These are phyloP conservation scores for Cheilosia urbana DNA, from an alignment of 2,888 invertebrate genomes.

Conservation along the genomic window DNA sequence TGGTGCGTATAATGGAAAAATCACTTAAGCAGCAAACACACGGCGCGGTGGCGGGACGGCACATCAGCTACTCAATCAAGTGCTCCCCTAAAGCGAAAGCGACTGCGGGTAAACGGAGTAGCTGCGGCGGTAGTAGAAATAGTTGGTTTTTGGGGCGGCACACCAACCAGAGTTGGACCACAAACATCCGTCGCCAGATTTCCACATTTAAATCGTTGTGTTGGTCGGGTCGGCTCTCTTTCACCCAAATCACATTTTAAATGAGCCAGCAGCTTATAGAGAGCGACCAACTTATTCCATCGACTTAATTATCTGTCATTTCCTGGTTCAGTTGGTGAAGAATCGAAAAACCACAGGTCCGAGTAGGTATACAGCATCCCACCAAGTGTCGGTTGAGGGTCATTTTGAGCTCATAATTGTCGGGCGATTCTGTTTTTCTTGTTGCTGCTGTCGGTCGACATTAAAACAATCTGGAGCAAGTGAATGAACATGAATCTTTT, in stretches of 20 bases:
- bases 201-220: constrained; percentile 43
- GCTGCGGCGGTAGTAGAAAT: constrained; percentile 40
- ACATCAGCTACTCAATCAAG: constrained; percentile 66
- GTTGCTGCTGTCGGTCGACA: constrained; percentile 46
- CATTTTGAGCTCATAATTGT: constrained; percentile 58
- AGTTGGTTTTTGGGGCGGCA: constrained; percentile 36
- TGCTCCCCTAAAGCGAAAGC: constrained; percentile 56
- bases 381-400: constrained; percentile 66
- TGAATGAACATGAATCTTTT: constrained; percentile 42
- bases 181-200: constrained; percentile 70
- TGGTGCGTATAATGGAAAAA: constrained; percentile 64
- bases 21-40: constrained; percentile 65
- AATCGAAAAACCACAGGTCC: constrained; percentile 43
- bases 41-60: constrained; percentile 4
- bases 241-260: constrained; percentile 73
- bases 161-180: constrained; percentile 44
- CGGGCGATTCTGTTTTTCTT: constrained; percentile 30
- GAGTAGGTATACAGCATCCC: constrained; percentile 33
- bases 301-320: constrained; percentile 83
- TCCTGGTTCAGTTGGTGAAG: constrained; percentile 80
- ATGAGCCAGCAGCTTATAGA: constrained; percentile 36
- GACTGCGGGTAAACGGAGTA: constrained; percentile 65
- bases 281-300: constrained; percentile 77
- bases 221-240: constrained; percentile 21
- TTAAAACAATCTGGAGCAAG: constrained; percentile 73